These are phyloP conservation scores for Argyresthia goedartella DNA, from an alignment of 2,888 invertebrate genomes.

Conservation along the genomic window DNA sequence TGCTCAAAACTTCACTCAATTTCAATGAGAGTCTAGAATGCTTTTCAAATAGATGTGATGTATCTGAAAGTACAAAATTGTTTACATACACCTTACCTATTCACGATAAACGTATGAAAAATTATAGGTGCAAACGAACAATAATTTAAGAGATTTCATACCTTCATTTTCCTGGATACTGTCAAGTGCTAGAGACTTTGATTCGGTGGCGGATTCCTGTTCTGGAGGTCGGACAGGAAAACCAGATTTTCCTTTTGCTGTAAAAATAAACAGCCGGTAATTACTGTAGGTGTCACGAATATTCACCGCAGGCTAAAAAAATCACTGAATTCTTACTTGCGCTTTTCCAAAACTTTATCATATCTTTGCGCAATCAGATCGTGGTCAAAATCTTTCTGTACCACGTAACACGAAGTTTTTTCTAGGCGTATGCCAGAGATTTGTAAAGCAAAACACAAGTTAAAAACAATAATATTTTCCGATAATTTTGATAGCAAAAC, in stretches of 20 bases:
- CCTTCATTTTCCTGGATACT: constrained; percentile 32
- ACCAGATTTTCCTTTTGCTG: constrained; percentile 64
- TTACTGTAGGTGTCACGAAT: neutral
- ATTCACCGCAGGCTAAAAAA: neutral
- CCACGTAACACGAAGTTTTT: neutral
- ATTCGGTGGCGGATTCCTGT: constrained; percentile 4
- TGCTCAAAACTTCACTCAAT: constrained; percentile 80
- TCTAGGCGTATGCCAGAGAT: neutral
- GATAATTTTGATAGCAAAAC: neutral
- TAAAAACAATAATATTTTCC: constrained; percentile 2
- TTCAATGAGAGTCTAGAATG: constrained; percentile 80
- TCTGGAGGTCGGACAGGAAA: constrained; percentile 65
- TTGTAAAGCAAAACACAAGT: neutral
- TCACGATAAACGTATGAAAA: neutral
- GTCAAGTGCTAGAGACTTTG: constrained; percentile 4
- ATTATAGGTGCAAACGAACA: too few species aligned
- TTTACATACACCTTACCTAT: neutral
- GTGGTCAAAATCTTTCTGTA: too few species aligned
- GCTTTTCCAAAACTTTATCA: constrained; percentile 85
- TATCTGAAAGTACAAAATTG: constrained; percentile 34
- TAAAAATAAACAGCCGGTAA: constrained; percentile 17
- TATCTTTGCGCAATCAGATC: constrained; percentile 20
- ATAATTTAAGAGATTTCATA: constrained; percentile 16
- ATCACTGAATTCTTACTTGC: constrained; percentile 57
- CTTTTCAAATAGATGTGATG: constrained; percentile 43